Evolutionary conservation across 2,888 invertebrate genomes (phyloP).

Genomic region (Drosophila barbarae): DNA sequence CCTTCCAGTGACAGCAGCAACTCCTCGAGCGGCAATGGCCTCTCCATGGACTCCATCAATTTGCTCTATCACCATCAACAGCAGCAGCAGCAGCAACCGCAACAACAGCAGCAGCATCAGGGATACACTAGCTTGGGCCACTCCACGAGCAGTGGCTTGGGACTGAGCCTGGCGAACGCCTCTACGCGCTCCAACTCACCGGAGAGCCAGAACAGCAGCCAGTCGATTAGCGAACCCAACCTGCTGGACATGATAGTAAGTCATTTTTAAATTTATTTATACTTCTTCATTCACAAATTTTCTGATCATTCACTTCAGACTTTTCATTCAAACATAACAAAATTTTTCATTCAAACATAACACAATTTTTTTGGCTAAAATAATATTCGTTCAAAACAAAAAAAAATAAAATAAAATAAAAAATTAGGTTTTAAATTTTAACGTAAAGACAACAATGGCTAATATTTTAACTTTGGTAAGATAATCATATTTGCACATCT

Average conservation of each 20-base stretch:
- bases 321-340: not conserved
- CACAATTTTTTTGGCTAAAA: not conserved
- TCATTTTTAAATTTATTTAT: not conserved
- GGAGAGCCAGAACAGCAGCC: constrained; percentile 78
- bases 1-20: constrained; percentile 76
- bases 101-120: constrained; percentile 24
- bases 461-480: constrained; percentile 1
- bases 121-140: constrained; percentile 44
- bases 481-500: too few relatives aligned
- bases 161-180: constrained; percentile 62
- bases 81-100: constrained; percentile 29
- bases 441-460: constrained; percentile 1
- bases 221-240: constrained; percentile 76
- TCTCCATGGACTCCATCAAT: constrained; percentile 75
- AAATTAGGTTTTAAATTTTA: not conserved
- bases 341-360: not conserved
- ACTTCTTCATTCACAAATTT: not conserved
- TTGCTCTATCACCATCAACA: constrained; percentile 69
- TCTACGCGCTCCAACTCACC: constrained; percentile 79
- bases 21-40: constrained; percentile 74
- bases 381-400: not conserved
- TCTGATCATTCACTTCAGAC: not conserved
- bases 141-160: constrained; percentile 49
- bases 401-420: not conserved
- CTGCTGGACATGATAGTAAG: constrained; percentile 78